Conservation (phyloP, 2,888 invertebrate genomes). For the Matsumyia berberina region DNA sequence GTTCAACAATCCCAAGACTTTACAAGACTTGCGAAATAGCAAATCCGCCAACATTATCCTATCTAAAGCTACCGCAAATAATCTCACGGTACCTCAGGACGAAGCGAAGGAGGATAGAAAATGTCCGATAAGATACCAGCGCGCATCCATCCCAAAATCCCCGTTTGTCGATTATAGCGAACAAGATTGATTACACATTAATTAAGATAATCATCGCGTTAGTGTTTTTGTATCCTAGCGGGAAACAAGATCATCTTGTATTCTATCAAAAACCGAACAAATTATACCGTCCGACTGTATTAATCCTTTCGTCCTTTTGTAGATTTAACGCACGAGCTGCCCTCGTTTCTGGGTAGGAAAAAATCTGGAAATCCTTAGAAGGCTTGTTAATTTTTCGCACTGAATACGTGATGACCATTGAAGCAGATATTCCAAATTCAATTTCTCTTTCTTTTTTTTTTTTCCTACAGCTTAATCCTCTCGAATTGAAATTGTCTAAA, state of each 20-base stretch:
- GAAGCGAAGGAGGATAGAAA: not conserved
- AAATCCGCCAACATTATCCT: constrained; percentile 1
- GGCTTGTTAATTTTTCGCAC: constrained; percentile 3
- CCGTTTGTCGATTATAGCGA: constrained; percentile 51
- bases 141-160: constrained; percentile 22
- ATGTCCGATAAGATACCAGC: constrained; percentile 5
- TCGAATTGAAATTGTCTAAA: constrained; percentile 53
- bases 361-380: constrained; percentile 5
- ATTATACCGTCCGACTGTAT: constrained; percentile 29
- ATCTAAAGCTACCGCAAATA: constrained; percentile 17
- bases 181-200: constrained; percentile 68
- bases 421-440: constrained; percentile 32
- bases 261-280: constrained; percentile 30
- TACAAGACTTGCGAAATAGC: not conserved
- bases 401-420: constrained; percentile 48
- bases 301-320: constrained; percentile 41
- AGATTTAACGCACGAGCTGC: constrained; percentile 1
- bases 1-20: not conserved
- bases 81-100: not conserved
- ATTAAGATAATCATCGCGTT: constrained; percentile 52
- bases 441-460: constrained; percentile 22
- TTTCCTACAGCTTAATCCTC: constrained; percentile 10
- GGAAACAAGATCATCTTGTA: not conserved
- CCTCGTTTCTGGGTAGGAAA: not conserved
- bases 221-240: constrained; percentile 43